Evolutionary conservation across 1,140 invertebrate species (phyloP), one percentile per base, ranked within the genome.

Genomic region (Drosophila mayri): DNA sequence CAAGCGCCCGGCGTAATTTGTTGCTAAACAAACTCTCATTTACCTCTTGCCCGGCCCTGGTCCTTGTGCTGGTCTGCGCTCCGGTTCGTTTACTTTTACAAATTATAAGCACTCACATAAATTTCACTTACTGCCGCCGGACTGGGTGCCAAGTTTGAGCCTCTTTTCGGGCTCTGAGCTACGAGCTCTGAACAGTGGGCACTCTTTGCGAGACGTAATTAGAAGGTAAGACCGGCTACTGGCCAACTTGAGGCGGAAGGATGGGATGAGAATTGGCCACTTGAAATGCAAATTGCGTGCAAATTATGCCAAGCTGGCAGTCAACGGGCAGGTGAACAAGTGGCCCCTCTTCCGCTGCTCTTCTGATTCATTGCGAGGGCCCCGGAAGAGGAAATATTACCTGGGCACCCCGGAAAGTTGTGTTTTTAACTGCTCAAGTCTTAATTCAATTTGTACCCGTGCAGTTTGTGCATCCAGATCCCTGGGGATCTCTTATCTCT

Each of bases 201-300:
- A 28, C 82, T 85, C 84, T 81, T 77, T 77, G 60, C 70, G 66
- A 61, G 74, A 61, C 65, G 85, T 88, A 88, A 88, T 90, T 88
- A 88, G 85, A 90, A 88, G 83, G 61, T 38, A 43, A 46, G 52
- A 38, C 59, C 49, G 43, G 38, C 55, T 38, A 55, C 63, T 67
- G 49, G 63, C 71, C 73, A 77, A 77, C 73, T 67, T 49, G 47
- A 68, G 73, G 38, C 73, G 38, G 22, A 37, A 25, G 71, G 20
- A 41, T 28, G 47, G 59, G 10, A 20, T 3, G 44, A 55, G 70
- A 52, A 83, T 88, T 75, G 84, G 77, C 84, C 85, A 88, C 85
- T 88, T 90, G 80, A 88, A 84, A 88, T 88, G 84, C 85, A 88
- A 88, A 88, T 88, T 90, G 84, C 85, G 84, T 88, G 84, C 84